Conservation (phyloP, 2,888 invertebrate species). For the Xestia ashworthii region DNA sequence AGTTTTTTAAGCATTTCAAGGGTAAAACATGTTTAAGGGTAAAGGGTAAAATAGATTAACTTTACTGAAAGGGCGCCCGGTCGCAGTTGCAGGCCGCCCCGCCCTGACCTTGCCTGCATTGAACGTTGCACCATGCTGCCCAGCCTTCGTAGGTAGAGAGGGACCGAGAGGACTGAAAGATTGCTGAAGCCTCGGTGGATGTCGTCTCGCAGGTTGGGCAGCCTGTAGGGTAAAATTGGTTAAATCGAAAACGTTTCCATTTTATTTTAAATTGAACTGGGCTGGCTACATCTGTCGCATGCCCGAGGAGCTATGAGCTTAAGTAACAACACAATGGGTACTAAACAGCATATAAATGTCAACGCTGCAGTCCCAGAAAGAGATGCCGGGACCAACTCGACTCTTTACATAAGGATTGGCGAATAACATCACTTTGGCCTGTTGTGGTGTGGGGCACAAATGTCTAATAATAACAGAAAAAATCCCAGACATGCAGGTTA, state of each 20-base stretch:
- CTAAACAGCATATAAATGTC: no score
- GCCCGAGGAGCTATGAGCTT: no score
- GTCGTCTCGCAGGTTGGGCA: conserved; percentile 83
- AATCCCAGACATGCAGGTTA: no score
- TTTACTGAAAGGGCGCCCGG: conserved; percentile 90
- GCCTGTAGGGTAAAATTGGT: conserved; percentile 71
- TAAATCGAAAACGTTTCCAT: not conserved
- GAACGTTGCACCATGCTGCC: conserved; percentile 92
- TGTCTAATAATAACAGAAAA: no score
- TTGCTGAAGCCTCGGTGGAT: conserved; percentile 34
- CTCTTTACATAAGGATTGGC: no score
- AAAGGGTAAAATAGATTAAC: conserved; percentile 40
- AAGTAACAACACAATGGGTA: no score
- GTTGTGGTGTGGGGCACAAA: no score
- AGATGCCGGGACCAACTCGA: no score
- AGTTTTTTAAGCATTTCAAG: conserved; percentile 19
- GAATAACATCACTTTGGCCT: no score
- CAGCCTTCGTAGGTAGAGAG: conserved; percentile 88
- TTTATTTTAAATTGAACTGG: not conserved
- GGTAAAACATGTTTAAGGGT: conserved; percentile 24
- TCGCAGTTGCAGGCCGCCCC: conserved; percentile 95
- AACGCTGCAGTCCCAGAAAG: no score
- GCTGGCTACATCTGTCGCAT: no score
- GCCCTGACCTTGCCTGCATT: conserved; percentile 93
- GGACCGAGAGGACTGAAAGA: conserved; percentile 55